Conservation (phyloP, 2,797 vertebrate genomes). For the Chaunax sp. region DNA sequence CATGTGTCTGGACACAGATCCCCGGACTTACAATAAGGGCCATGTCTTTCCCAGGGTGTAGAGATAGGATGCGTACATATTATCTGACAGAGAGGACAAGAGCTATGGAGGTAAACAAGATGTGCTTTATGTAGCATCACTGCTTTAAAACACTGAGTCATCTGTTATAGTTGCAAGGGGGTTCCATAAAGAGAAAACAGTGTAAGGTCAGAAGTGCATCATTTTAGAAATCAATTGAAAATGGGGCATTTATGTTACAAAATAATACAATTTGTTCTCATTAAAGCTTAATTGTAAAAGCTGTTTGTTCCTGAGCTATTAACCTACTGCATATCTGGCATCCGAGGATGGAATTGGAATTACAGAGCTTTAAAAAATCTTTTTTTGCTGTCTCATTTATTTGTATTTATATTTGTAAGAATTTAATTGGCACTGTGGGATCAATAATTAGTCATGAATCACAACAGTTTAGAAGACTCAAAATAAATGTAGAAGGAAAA, state of each 20-base stretch:
- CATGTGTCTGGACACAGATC: constrained; percentile 53
- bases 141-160: constrained; percentile 31
- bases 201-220: not conserved
- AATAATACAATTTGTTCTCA: not conserved
- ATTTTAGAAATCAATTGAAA: constrained; percentile 15
- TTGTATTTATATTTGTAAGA: constrained; percentile 36
- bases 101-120: constrained; percentile 56
- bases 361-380: constrained; percentile 2
- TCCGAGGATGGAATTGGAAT: not conserved
- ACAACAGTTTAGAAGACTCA: constrained; percentile 43
- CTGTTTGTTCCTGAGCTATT: not conserved
- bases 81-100: constrained; percentile 63
- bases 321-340: no score
- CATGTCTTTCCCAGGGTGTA: constrained; percentile 44
- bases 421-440: constrained; percentile 33
- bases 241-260: not conserved
- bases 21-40: constrained; percentile 59
- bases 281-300: not conserved
- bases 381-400: constrained; percentile 25
- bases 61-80: constrained; percentile 48
- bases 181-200: constrained; percentile 11
- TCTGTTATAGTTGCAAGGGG: constrained; percentile 27
- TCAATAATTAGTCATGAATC: constrained; percentile 54
- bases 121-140: constrained; percentile 41
- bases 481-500: constrained; percentile 38